phyloP scores from a whole-genome alignment of 2,113 vertebrate species.

The Procavia capensis region DNA sequence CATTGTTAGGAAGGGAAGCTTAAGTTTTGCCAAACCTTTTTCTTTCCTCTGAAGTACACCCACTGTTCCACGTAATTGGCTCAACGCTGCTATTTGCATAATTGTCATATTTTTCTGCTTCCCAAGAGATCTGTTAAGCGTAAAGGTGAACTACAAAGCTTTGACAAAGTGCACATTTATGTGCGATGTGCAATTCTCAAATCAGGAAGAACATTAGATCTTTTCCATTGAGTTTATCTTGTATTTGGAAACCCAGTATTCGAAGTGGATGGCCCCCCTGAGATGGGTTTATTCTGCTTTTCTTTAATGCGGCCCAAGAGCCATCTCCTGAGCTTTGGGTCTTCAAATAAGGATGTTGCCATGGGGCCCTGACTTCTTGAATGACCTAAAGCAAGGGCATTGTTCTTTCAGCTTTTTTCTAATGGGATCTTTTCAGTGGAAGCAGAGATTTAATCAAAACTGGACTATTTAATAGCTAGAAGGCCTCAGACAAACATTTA shows the following conservation, averaged over 20 bases:
- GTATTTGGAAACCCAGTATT: constrained; percentile 58
- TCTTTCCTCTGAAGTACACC: constrained; percentile 53
- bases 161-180: constrained; percentile 72
- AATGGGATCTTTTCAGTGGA: constrained; percentile 19
- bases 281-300: constrained; percentile 60
- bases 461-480: not conserved
- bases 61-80: constrained; percentile 73
- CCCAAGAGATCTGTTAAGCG: constrained; percentile 73
- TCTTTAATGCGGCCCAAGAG: constrained; percentile 20
- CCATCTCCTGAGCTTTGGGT: constrained; percentile 27
- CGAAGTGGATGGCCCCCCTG: constrained; percentile 1
- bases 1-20: constrained; percentile 72
- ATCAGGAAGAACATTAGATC: constrained; percentile 65
- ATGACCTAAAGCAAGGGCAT: constrained; percentile 20
- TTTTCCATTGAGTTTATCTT: constrained; percentile 72
- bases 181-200: constrained; percentile 71
- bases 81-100: constrained; percentile 77
- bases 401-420: constrained; percentile 46
- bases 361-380: constrained; percentile 1
- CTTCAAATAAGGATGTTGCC: constrained; percentile 35
- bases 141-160: constrained; percentile 76
- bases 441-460: constrained; percentile 5
- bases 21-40: constrained; percentile 62
- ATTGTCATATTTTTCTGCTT: constrained; percentile 80
- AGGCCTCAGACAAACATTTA: not conserved